phyloP scores from a whole-genome alignment of 2,797 vertebrate species.

The Acanthurus tractus region DNA sequence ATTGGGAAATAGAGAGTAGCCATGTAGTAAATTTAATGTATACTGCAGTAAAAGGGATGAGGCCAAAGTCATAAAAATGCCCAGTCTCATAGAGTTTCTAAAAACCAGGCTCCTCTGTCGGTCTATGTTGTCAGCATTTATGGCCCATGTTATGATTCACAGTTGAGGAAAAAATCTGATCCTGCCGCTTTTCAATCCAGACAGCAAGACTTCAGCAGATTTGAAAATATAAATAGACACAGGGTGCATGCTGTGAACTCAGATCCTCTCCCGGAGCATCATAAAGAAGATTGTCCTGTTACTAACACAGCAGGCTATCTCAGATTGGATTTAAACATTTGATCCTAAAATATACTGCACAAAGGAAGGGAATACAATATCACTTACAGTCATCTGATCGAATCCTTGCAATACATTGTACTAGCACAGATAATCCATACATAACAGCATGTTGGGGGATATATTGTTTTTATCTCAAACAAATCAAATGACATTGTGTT shows the following conservation, averaged over 20 bases:
- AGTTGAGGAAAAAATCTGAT: conserved; percentile 46
- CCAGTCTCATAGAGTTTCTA: conserved; percentile 56
- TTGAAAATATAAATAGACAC: conserved; percentile 56
- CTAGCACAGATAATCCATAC: conserved; percentile 20
- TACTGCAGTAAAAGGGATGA: conserved; percentile 69
- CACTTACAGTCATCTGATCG: conserved; percentile 5
- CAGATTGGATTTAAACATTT: conserved; percentile 33
- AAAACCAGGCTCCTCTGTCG: conserved; percentile 62
- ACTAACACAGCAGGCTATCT: conserved; percentile 18
- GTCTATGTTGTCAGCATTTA: conserved; percentile 74
- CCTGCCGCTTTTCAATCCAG: conserved; percentile 52
- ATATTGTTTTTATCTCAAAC: conserved; percentile 29
- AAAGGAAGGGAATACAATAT: conserved; percentile 13
- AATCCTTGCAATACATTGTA: not conserved
- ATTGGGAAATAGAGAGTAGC: conserved; percentile 66
- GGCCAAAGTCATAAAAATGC: conserved; percentile 70
- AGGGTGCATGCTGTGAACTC: conserved; percentile 14
- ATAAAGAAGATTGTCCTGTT: conserved; percentile 35
- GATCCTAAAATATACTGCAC: conserved; percentile 25
- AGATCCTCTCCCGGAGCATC: conserved; percentile 8
- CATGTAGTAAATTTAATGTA: conserved; percentile 70
- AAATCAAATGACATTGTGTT: conserved; percentile 39
- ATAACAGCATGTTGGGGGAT: conserved; percentile 3
- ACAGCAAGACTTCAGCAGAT: conserved; percentile 52
- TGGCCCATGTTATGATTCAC: conserved; percentile 61